A percentile compares a stretch with the other conserved stretches of the same genome.
These are phyloP conservation scores for Gymnogyps californianus DNA, from an alignment of 2,113 vertebrate species.

Conservation along the genomic window DNA sequence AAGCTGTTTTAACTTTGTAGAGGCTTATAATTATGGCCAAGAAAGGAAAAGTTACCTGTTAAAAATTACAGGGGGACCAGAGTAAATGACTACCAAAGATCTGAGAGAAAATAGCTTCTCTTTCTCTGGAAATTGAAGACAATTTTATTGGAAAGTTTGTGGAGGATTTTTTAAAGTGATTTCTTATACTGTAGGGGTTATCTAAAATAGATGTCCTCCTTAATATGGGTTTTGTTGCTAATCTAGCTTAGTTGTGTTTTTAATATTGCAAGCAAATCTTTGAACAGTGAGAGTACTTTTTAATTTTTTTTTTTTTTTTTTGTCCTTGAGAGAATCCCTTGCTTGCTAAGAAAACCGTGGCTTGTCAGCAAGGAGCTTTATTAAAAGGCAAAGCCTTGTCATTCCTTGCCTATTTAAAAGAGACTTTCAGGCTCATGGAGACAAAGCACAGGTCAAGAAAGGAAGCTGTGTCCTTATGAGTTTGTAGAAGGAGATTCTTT, in stretches of 20 bases:
- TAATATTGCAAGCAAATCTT: neutral
- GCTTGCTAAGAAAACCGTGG: neutral
- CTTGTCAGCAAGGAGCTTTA: slow-evolving; percentile 26
- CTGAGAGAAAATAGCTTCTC: neutral
- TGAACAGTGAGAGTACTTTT: neutral
- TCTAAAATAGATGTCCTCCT: neutral
- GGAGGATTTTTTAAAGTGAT: neutral
- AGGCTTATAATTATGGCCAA: neutral
- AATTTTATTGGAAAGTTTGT: neutral
- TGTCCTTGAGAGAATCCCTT: neutral
- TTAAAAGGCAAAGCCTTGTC: slow-evolving; percentile 13
- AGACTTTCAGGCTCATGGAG: neutral
- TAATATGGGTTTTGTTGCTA: neutral
- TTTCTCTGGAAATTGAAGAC: neutral
- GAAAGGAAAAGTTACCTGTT: neutral
- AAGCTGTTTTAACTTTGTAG: neutral
- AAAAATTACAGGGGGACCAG: neutral
- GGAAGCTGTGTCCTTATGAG: neutral
- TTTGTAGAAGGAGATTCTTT: slow-evolving; percentile 3
- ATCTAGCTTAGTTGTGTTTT: neutral
- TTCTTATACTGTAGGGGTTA: neutral
- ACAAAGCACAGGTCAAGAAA: slow-evolving; percentile 2
- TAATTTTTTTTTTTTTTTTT: neutral
- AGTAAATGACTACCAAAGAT: neutral
- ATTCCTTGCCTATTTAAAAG: neutral